These are phyloP conservation scores for Augochlorella aurata DNA, from an alignment of 2,888 invertebrate species.

Conservation along the genomic window DNA sequence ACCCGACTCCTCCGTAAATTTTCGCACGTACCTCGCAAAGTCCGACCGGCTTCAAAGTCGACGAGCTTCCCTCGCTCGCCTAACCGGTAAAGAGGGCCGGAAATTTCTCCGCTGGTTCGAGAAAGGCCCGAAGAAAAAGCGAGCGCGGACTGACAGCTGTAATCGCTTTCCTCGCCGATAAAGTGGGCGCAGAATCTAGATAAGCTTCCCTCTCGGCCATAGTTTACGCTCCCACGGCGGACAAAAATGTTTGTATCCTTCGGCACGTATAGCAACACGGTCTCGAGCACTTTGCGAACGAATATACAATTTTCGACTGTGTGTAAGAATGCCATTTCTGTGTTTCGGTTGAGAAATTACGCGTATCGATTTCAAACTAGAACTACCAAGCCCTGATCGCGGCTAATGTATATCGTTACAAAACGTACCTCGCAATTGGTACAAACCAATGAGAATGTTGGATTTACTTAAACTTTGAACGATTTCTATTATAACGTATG, in stretches of 20 bases:
- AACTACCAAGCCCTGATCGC: too few relatives aligned
- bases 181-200: conserved; percentile 42
- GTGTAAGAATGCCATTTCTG: too few relatives aligned
- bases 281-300: background rate
- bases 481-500: too few relatives aligned
- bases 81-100: conserved; percentile 11
- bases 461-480: too few relatives aligned
- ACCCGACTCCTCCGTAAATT: background rate
- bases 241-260: conserved; percentile 22
- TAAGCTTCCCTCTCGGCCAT: conserved; percentile 28
- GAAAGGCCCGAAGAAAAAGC: conserved; percentile 18
- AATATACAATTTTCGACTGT: too few relatives aligned
- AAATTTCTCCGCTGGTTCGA: conserved; percentile 16
- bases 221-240: conserved; percentile 15
- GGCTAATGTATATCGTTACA: too few relatives aligned
- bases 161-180: conserved; percentile 45
- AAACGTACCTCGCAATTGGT: too few relatives aligned
- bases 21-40: conserved; percentile 11
- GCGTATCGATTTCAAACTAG: too few relatives aligned
- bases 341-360: too few relatives aligned
- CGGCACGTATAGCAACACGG: background rate
- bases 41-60: conserved; percentile 12
- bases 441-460: too few relatives aligned
- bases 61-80: background rate
- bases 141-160: conserved; percentile 39